Evolutionary conservation across 2,888 invertebrate genomes (phyloP).

Genomic region (Sarcophaga caerulescens): DNA sequence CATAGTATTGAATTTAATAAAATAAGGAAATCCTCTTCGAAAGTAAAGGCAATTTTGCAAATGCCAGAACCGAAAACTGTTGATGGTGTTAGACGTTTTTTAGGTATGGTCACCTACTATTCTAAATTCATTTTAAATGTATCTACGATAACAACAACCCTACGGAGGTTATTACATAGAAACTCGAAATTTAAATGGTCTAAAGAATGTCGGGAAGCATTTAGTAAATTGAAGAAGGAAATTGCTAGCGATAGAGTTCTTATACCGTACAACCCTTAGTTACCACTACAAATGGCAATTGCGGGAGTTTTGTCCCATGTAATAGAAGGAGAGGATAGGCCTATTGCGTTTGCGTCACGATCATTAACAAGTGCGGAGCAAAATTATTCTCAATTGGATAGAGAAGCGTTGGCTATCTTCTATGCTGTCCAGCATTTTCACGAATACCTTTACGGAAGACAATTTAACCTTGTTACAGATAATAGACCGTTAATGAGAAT

Average conservation of each 20-base stretch:
- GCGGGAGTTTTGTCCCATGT: neutral
- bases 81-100: constrained; percentile 55
- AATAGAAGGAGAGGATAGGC: neutral
- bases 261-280: constrained; percentile 49
- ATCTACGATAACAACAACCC: constrained; percentile 48
- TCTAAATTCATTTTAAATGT: constrained; percentile 57
- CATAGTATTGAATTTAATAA: no score
- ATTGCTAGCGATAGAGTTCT: constrained; percentile 44
- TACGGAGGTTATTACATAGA: constrained; percentile 45
- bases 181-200: constrained; percentile 49
- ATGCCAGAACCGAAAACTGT: constrained; percentile 49
- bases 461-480: constrained; percentile 14
- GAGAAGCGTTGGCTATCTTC: neutral
- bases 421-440: neutral
- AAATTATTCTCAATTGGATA: constrained; percentile 22
- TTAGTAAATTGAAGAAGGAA: constrained; percentile 47
- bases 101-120: constrained; percentile 65
- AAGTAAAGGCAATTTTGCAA: constrained; percentile 52
- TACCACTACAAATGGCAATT: neutral
- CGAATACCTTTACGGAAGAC: constrained; percentile 6
- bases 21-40: constrained; percentile 22
- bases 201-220: constrained; percentile 37
- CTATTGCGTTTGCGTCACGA: neutral
- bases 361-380: neutral
- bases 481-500: neutral